Evolutionary conservation across 2,888 invertebrate species (phyloP).

Genomic region (Synanthedon tipuliformis): DNA sequence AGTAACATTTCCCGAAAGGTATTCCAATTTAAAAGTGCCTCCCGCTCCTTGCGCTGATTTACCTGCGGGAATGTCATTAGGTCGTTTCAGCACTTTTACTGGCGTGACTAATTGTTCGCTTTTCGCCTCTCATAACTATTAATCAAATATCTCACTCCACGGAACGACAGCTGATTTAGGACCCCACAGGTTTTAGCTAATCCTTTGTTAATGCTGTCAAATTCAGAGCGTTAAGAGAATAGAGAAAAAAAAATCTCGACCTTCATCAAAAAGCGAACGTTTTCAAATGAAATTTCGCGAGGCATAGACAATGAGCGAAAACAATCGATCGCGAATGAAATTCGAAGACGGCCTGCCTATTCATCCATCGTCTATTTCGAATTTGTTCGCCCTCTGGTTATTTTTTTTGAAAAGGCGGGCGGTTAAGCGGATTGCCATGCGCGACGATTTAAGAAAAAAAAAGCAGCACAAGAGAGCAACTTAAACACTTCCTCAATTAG

Average conservation of each 20-base stretch:
- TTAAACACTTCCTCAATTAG: constrained; percentile 61
- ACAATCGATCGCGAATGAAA: constrained; percentile 9
- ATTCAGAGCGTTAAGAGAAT: no score
- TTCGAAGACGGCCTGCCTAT: constrained; percentile 6
- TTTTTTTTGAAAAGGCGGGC: constrained; percentile 11
- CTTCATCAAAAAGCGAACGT: constrained; percentile 11
- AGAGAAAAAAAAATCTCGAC: neutral
- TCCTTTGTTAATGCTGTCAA: neutral
- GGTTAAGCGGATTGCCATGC: constrained; percentile 20
- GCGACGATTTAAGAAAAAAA: constrained; percentile 21
- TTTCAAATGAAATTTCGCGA: constrained; percentile 19
- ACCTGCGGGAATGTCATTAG: constrained; percentile 3
- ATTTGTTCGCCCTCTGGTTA: constrained; percentile 1
- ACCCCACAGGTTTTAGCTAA: neutral
- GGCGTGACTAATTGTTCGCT: neutral
- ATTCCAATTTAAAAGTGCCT: constrained; percentile 34
- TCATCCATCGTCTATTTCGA: constrained; percentile 8
- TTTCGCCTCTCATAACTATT: neutral
- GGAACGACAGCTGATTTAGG: neutral
- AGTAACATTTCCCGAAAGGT: constrained; percentile 21
- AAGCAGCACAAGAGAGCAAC: constrained; percentile 22
- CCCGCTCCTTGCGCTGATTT: constrained; percentile 6
- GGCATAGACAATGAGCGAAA: constrained; percentile 21
- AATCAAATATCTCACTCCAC: neutral
- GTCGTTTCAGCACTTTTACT: constrained; percentile 4